phyloP scores from a whole-genome alignment of 2,797 vertebrate genomes.

The Lutjanus campechanus region DNA sequence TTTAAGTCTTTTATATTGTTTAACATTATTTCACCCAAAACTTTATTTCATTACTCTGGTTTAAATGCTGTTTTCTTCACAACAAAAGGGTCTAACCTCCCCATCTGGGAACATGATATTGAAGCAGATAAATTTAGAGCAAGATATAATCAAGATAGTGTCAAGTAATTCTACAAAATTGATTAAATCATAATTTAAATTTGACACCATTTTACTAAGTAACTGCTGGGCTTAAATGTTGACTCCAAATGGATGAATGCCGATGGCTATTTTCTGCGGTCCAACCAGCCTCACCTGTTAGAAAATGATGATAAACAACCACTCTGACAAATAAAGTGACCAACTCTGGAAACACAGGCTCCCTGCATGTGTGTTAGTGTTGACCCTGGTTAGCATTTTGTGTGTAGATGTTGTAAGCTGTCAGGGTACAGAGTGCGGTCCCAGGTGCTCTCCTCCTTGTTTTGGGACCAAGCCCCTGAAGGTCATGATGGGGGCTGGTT shows the following conservation, averaged over 20 bases:
- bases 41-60: neutral
- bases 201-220: neutral
- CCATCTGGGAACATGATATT: neutral
- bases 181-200: neutral
- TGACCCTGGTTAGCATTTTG: constrained; percentile 44
- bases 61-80: neutral
- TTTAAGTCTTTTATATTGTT: neutral
- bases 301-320: constrained; percentile 47
- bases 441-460: constrained; percentile 71
- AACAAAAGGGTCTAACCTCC: neutral
- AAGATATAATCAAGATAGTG: neutral
- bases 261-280: constrained; percentile 20
- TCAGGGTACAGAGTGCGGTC: constrained; percentile 53
- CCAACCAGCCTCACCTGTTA: constrained; percentile 10
- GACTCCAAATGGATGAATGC: constrained; percentile 13
- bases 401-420: constrained; percentile 48
- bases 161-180: neutral
- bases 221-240: constrained; percentile 2
- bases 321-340: constrained; percentile 60
- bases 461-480: constrained; percentile 63
- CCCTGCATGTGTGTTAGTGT: constrained; percentile 35
- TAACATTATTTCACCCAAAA: neutral
- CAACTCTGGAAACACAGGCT: constrained; percentile 37
- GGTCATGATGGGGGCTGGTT: constrained; percentile 55
- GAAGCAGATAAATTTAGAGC: neutral